Percentiles rank a stretch among this genome's conserved stretches.
Conservation (phyloP, 2,113 vertebrate genomes). For the Cinclus cinclus region DNA sequence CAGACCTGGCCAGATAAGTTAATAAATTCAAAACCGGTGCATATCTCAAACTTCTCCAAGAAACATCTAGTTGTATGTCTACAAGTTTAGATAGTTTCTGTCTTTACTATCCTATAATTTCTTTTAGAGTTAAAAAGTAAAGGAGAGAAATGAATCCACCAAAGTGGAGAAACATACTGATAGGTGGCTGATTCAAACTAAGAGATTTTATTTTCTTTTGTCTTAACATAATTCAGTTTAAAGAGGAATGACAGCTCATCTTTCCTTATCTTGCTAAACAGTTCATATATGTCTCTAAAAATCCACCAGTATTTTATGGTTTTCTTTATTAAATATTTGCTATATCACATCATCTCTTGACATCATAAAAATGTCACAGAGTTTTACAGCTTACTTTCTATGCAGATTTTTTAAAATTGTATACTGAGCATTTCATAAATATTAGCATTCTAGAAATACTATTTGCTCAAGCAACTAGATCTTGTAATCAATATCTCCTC, state of each 20-base stretch:
- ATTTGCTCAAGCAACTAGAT: background rate
- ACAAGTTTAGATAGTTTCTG: background rate
- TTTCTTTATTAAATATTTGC: background rate
- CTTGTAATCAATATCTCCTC: background rate
- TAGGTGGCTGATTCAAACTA: background rate
- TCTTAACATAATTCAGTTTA: background rate
- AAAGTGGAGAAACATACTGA: background rate
- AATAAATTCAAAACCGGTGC: background rate
- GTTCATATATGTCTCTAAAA: background rate
- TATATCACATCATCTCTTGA: background rate
- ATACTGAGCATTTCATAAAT: background rate
- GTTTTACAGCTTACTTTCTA: background rate
- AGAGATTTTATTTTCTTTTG: background rate
- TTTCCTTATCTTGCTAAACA: background rate
- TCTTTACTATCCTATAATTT: background rate
- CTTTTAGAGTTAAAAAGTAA: background rate
- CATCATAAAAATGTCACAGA: background rate
- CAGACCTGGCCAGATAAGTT: background rate
- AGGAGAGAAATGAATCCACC: background rate
- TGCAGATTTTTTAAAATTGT: background rate
- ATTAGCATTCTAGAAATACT: background rate
- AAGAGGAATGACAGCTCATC: background rate
- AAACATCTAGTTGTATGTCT: background rate
- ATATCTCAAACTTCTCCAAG: background rate
- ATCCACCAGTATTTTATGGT: accelerated